A percentile compares a stretch with the other conserved stretches of the same genome.
These are phyloP conservation scores for Ochlodes sylvanus DNA, from an alignment of 2,888 invertebrate genomes.

Conservation along the genomic window DNA sequence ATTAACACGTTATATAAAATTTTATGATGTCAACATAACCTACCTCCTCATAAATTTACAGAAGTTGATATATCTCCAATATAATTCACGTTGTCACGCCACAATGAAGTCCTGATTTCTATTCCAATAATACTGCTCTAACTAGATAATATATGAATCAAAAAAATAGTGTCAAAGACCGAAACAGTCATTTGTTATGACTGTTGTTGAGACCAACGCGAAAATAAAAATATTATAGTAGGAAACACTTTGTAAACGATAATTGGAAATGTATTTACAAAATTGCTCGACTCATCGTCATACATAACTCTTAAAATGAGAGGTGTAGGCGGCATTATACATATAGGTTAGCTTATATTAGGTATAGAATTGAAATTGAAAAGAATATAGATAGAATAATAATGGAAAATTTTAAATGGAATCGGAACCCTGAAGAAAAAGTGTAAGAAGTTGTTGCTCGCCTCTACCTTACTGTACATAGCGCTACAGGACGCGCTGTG, in stretches of 20 bases:
- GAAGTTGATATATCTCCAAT: conserved; percentile 30
- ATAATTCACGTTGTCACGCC: conserved; percentile 29
- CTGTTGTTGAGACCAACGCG: conserved; percentile 20
- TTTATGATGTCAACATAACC: conserved; percentile 13
- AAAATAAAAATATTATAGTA: conserved; percentile 20
- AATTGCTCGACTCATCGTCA: not conserved
- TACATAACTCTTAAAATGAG: not conserved
- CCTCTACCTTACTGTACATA: no score
- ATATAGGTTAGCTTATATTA: no score
- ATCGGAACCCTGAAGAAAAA: no score
- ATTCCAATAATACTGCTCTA: conserved; percentile 29
- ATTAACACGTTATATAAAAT: not conserved
- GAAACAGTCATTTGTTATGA: conserved; percentile 27
- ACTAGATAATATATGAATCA: conserved; percentile 31
- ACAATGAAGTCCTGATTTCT: conserved; percentile 35
- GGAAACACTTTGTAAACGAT: conserved; percentile 1
- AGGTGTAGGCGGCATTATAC: no score
- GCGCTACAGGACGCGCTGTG: no score
- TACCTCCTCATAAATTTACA: conserved; percentile 24
- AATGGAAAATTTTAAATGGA: no score
- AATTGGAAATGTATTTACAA: not conserved
- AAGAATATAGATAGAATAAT: no score
- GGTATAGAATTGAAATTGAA: no score
- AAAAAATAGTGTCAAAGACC: conserved; percentile 37
- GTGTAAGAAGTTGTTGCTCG: no score